Conservation (phyloP, 2,113 vertebrate genomes). For the Dasypus novemcinctus region DNA sequence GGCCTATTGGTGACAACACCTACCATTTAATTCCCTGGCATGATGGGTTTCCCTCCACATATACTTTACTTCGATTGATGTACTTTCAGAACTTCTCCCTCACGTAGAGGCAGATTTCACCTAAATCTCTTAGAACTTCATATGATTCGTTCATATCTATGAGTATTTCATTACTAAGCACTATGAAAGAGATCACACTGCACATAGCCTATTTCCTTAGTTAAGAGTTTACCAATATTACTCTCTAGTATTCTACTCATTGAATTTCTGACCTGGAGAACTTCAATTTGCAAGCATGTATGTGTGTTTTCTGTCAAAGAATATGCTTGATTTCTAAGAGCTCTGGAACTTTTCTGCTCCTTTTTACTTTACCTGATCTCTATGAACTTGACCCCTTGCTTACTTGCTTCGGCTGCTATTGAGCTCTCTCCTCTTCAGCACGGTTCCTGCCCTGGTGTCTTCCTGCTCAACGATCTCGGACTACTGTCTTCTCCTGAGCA, state of each 20-base stretch:
- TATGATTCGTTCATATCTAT: not conserved
- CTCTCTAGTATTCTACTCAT: not conserved
- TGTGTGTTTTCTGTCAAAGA: not conserved
- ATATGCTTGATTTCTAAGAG: slow-evolving; percentile 15
- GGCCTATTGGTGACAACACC: not conserved
- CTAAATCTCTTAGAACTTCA: not conserved
- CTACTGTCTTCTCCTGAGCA: not conserved
- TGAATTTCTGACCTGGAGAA: not conserved
- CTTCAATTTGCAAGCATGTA: not conserved
- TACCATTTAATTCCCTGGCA: not conserved
- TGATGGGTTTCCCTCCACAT: not conserved
- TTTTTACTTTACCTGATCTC: not conserved
- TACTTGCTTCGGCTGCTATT: not conserved
- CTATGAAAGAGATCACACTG: not conserved
- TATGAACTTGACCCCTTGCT: not conserved
- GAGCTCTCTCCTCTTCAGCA: not conserved
- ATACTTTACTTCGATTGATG: not conserved
- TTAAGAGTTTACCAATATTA: not conserved
- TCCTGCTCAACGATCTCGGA: not conserved
- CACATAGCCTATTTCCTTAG: not conserved
- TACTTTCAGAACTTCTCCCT: not conserved
- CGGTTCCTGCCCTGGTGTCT: not conserved
- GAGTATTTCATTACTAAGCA: not conserved
- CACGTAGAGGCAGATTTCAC: not conserved
- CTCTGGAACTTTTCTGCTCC: not conserved